A percentile compares a stretch with the other conserved stretches of the same genome.
Conservation (phyloP, 2,797 vertebrate genomes). For the Hyperoplus lanceolatus region DNA sequence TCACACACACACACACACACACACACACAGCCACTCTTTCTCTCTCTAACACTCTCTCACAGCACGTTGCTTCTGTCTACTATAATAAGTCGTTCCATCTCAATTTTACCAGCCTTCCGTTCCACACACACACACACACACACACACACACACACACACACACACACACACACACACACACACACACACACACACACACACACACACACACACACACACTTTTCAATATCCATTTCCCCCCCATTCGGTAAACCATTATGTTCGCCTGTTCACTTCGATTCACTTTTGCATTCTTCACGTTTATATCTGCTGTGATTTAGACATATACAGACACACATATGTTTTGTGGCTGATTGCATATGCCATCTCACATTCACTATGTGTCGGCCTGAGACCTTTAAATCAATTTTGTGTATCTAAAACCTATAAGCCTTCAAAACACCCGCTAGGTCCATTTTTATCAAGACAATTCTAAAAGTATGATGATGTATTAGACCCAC, state of each 20-base stretch:
- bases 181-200: too few relatives aligned
- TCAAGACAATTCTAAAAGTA: too few relatives aligned
- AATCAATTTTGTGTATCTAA: background rate
- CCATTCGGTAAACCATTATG: conserved; percentile 11
- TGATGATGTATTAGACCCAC: too few relatives aligned
- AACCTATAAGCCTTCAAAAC: background rate
- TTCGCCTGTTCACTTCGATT: conserved; percentile 29
- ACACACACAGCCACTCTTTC: background rate
- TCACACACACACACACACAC: too few relatives aligned
- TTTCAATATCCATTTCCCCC: conserved; percentile 2
- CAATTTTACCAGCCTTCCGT: conserved; percentile 17
- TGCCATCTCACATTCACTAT: background rate
- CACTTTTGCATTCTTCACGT: conserved; percentile 10
- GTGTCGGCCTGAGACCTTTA: conserved; percentile 16
- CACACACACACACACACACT: background rate
- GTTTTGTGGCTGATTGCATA: background rate
- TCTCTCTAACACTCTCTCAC: background rate
- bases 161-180: too few relatives aligned
- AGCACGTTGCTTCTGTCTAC: conserved; percentile 30
- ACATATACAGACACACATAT: background rate
- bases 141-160: too few relatives aligned
- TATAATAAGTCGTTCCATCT: conserved; percentile 51
- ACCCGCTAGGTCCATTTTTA: background rate
- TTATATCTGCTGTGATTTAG: conserved; percentile 1
- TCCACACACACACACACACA: too few relatives aligned